Base-by-base conservation (phyloP, 2,888 invertebrate species). In the Orthosia gracilis region DNA sequence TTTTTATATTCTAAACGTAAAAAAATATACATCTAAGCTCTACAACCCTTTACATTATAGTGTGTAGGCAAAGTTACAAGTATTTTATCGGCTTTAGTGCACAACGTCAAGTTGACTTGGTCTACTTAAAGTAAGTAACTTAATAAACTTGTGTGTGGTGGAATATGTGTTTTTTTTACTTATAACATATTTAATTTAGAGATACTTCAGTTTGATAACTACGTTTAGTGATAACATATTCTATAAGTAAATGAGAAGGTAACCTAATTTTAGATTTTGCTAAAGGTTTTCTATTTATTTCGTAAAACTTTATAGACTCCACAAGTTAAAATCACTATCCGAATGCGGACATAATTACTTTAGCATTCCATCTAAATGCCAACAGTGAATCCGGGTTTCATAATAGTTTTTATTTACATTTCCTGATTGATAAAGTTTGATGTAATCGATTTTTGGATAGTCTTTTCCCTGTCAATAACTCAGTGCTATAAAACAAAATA, bases 101-200 rank as follows among this genome's bases (percentile, higher is more conserved):
- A 54, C 65, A 52, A 54, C 67, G 49, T 63, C 57, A 81, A 75
- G 63, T 58, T 58, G n/a, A 59, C 63, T 78, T 55, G 7, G n/a
- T 64, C 31, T 68, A 55, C 76, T 81, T 55, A 31, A 64, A 67
- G 57, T 74, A 63, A 21, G 26, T 63, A 78, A 78, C 76, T 78
- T 78, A 49, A 74, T 52, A 52, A 67, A 75, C 23, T 78, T 80
- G n/a, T 54, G 26, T 80, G 18, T n/a, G 49, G 0, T 13, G 23
- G 26, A 72, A 26, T 59, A 78, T 71, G 54, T 80, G 40, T 66
- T 75, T 80, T 78, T 80, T 67, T 31, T 52, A 63, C 67, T 63
- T 62, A 50, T 52, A 65, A 65, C 18, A 47, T 49, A 21, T 61
- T 61, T 54, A 18, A 31, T 40, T 17, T 0, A 21, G 12, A 18